Conservation (phyloP, 1,140 invertebrate genomes). For the Trachymyrmex septentrionalis region DNA sequence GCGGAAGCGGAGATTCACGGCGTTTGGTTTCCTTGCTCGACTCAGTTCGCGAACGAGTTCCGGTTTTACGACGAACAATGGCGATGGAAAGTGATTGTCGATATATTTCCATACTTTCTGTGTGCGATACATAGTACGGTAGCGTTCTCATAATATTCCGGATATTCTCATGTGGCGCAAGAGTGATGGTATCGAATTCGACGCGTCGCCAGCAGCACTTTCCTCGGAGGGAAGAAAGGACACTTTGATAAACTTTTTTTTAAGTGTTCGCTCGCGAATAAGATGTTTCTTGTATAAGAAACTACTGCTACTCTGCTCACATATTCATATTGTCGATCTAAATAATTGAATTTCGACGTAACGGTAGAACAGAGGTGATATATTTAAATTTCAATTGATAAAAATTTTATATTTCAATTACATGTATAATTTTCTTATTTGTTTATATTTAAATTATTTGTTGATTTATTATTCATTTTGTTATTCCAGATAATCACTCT, state of each 20-base stretch:
- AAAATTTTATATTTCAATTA: background rate
- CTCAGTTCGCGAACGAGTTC: slow-evolving; percentile 1
- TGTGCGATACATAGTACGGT: background rate
- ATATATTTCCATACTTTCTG: slow-evolving; percentile 45
- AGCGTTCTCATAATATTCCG: slow-evolving; percentile 23
- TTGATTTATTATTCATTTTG: slow-evolving; percentile 5
- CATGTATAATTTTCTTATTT: background rate
- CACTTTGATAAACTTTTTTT: slow-evolving; percentile 12
- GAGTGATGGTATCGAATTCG: background rate
- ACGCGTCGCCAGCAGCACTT: slow-evolving; percentile 9
- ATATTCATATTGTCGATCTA: slow-evolving; percentile 7
- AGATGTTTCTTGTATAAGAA: slow-evolving; percentile 9
- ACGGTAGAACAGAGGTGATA: background rate
- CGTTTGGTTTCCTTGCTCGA: background rate
- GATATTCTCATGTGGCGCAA: slow-evolving; percentile 36
- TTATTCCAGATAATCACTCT: slow-evolving; percentile 72
- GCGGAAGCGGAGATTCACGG: slow-evolving; percentile 50
- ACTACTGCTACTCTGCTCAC: background rate
- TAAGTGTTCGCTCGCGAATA: slow-evolving; percentile 28
- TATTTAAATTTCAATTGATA: background rate
- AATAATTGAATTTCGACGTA: background rate
- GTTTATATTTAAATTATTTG: background rate
- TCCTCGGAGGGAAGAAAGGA: slow-evolving; percentile 1
- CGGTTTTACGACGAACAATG: slow-evolving; percentile 56
- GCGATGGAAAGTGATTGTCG: slow-evolving; percentile 68